Conservation (phyloP, 2,797 vertebrate species). For the Smutsia gigantea region DNA sequence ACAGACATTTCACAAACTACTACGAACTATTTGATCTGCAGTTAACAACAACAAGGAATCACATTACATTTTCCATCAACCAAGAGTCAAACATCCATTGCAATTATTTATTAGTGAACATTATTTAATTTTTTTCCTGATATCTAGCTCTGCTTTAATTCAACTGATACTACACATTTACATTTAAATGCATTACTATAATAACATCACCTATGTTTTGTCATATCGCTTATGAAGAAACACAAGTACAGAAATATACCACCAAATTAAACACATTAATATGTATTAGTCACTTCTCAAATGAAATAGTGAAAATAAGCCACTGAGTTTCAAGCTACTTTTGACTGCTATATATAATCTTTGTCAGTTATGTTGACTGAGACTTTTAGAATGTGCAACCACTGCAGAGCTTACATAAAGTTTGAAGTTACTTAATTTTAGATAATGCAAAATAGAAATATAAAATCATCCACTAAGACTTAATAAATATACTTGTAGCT, state of each 20-base stretch:
- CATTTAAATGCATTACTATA: background rate
- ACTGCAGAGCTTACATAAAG: background rate
- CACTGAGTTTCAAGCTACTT: background rate
- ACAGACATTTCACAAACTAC: background rate
- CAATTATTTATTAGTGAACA: background rate
- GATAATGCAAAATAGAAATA: background rate
- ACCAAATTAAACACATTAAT: background rate
- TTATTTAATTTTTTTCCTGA: background rate
- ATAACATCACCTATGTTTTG: background rate
- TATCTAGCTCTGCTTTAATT: background rate
- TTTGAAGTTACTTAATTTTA: background rate
- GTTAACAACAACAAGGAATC: background rate
- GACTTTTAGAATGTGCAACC: background rate
- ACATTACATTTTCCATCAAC: background rate
- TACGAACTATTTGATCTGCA: background rate
- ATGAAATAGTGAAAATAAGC: background rate
- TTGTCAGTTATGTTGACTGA: background rate
- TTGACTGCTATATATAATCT: background rate
- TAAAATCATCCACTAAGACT: background rate
- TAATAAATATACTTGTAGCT: background rate
- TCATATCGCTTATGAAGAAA: background rate
- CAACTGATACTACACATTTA: background rate
- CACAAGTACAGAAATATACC: background rate
- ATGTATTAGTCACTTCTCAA: background rate
- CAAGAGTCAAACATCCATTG: background rate